Evolutionary conservation across 92 coral and sea anemone genomes (phyloP), one percentile per base, ranked within the genome.

Genomic region (Desmophyllum pertusum): DNA sequence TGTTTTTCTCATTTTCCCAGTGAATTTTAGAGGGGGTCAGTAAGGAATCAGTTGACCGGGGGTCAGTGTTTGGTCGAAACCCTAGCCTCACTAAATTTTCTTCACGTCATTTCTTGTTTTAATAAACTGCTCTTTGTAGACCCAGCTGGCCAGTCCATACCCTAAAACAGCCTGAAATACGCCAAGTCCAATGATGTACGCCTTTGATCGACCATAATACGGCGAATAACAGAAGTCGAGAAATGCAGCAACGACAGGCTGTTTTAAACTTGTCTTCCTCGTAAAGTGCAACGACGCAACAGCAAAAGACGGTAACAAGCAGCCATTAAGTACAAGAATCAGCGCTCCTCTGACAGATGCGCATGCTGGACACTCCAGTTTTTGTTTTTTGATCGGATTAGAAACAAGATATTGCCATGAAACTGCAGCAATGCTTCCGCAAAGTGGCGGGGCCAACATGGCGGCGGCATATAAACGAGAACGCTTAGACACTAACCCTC

Each of bases 341-440:
- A 92, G 81, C 18, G 92, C 55, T 29, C 98, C 98, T 50, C 95
- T 84, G 35, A 89, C 74, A 25, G 90, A 79, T 15, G 95, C 92
- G 81, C 98, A 91, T 6, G 93, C 88, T n/a, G 92, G 78, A 51
- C 98, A 94, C 41, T 86, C 81, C 3, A 94, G 85, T 38, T 85
- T 79, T 13, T 81, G 74, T 17, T 43, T 75, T 53, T 84, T 70
- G 43, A 94, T 80, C 52, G 89, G 92, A 62, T 73, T 77, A 23
- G 93, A 83, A 43, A 91, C 46, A 4, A 94, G 80, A 36, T 81
- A 10, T 52, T 84, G 87, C 97, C 97, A 93, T 10, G 89, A 83
- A 13, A 77, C 42, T 45, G 80, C 59, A 2, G 97, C 89, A 37
- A 85, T 41, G n/a, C 89, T 62, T 10, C 93, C 97, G 73, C 93